Percentiles rank a stretch among this genome's conserved stretches.
Conservation (phyloP, 2,888 invertebrate species). For the Aleiodes testaceus region DNA sequence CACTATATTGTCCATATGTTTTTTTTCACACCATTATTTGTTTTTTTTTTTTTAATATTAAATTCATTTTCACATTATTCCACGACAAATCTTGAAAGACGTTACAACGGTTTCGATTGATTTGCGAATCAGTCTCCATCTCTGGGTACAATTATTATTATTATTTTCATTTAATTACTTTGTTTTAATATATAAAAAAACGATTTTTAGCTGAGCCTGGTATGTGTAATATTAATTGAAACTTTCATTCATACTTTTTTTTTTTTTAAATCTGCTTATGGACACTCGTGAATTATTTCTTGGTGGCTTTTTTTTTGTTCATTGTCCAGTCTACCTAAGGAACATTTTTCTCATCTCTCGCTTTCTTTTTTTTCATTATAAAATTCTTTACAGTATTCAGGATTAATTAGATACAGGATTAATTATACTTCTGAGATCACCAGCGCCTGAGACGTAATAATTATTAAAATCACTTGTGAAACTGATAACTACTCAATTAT, state of each 20-base stretch:
- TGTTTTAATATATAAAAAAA: slow-evolving; percentile 22
- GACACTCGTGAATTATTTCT: slow-evolving; percentile 10
- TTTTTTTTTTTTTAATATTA: slow-evolving; percentile 37
- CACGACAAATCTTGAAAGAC: slow-evolving; percentile 42
- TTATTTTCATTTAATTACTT: slow-evolving; percentile 11
- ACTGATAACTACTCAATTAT: slow-evolving; percentile 36
- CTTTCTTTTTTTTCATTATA: slow-evolving; percentile 41
- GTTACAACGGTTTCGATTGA: slow-evolving; percentile 48
- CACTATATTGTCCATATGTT: slow-evolving; percentile 49
- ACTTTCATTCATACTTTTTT: slow-evolving; percentile 23
- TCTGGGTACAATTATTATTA: slow-evolving; percentile 49
- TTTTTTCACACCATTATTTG: slow-evolving; percentile 41
- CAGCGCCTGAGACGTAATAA: slow-evolving; percentile 52
- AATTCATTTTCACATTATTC: slow-evolving; percentile 38
- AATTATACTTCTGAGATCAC: slow-evolving; percentile 53
- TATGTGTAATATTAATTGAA: slow-evolving; percentile 16
- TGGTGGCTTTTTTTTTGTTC: background rate
- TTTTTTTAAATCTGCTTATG: background rate
- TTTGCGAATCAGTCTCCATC: slow-evolving; percentile 54
- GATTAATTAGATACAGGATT: slow-evolving; percentile 44
- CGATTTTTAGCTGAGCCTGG: slow-evolving; percentile 19
- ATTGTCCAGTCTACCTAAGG: slow-evolving; percentile 23
- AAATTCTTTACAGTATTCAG: slow-evolving; percentile 52
- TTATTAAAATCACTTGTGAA: slow-evolving; percentile 47
- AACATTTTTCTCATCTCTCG: slow-evolving; percentile 17